These are phyloP conservation scores for Leucoma salicis DNA, from an alignment of 2,888 invertebrate genomes.

Conservation along the genomic window DNA sequence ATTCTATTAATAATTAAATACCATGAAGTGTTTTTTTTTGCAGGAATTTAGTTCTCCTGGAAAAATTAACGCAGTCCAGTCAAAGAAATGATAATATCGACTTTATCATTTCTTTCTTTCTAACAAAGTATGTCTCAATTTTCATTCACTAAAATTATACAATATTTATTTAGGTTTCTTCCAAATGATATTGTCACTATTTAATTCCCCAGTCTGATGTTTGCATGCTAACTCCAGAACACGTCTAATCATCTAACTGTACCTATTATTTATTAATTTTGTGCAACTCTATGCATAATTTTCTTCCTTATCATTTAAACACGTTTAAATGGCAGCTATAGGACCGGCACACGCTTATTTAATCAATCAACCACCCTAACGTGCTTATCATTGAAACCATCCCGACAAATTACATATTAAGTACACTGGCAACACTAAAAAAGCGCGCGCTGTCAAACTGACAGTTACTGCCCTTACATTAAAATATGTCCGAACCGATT, in stretches of 20 bases:
- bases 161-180: no score
- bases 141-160: no score
- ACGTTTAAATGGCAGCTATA: conserved; percentile 68
- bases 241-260: conserved; percentile 4
- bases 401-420: conserved; percentile 79
- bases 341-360: conserved; percentile 69
- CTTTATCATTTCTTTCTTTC: no score
- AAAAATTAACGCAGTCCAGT: no score
- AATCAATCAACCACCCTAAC: conserved; percentile 75
- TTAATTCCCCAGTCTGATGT: no score
- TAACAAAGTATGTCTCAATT: no score
- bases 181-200: no score
- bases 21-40: no score
- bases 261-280: conserved; percentile 9
- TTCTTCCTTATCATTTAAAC: conserved; percentile 56
- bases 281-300: conserved; percentile 28
- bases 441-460: conserved; percentile 64
- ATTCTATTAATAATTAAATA: no score
- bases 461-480: conserved; percentile 53
- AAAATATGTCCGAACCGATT: conserved; percentile 30
- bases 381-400: conserved; percentile 66
- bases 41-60: no score
- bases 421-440: conserved; percentile 64
- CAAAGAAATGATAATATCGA: no score
- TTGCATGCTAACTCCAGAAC: conserved; percentile 4